Percentiles rank a stretch among this genome's conserved stretches.
These are phyloP conservation scores for Ciconia stormi DNA, from an alignment of 2,113 vertebrate species.

Conservation along the genomic window DNA sequence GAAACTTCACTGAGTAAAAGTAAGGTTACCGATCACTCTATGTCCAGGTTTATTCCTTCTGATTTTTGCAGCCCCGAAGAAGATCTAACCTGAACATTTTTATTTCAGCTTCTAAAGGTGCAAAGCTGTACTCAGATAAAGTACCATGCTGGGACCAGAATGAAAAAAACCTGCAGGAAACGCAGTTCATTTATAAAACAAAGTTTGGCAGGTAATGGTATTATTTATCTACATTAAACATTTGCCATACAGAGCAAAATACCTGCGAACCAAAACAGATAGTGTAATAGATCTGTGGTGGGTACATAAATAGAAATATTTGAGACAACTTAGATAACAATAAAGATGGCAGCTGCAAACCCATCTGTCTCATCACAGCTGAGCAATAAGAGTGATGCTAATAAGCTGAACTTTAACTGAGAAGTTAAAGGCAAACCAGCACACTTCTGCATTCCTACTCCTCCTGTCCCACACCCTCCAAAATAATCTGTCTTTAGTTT, in stretches of 20 bases:
- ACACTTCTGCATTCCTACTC: not conserved
- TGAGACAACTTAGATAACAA: not conserved
- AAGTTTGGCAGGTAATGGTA: not conserved
- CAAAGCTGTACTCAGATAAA: not conserved
- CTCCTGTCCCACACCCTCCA: not conserved
- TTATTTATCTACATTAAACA: not conserved
- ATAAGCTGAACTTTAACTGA: not conserved
- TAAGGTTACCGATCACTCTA: not conserved
- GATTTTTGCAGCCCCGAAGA: not conserved
- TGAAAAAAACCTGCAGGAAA: not conserved
- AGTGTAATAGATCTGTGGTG: not conserved
- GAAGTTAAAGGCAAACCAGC: not conserved
- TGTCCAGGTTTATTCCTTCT: not conserved
- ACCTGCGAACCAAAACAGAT: not conserved
- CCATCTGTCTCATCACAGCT: not conserved
- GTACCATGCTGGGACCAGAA: not conserved
- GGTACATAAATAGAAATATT: not conserved
- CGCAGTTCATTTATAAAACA: not conserved
- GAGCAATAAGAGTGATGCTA: not conserved
- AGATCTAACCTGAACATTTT: not conserved
- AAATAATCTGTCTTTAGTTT: not conserved
- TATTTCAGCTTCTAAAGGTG: not conserved
- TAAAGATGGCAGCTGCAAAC: conserved; percentile 23
- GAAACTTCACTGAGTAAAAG: not conserved
- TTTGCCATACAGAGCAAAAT: not conserved